A percentile compares a stretch with the other conserved stretches of the same genome.
These are phyloP conservation scores for Etia nguti DNA, from an alignment of 2,113 vertebrate species.

Conservation along the genomic window DNA sequence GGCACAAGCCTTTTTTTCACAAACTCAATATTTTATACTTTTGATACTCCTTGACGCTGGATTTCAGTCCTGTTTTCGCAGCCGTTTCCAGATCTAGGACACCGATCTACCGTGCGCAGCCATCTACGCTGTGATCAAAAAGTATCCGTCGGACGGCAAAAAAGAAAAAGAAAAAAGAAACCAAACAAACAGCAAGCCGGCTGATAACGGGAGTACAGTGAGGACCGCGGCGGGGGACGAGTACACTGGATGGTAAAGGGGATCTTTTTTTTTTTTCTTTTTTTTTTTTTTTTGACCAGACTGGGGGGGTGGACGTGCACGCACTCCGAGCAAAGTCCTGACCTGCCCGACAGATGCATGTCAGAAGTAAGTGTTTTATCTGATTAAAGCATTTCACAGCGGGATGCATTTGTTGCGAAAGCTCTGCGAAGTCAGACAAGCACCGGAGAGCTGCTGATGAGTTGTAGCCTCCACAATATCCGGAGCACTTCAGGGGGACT, in stretches of 20 bases:
- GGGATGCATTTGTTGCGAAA: not conserved
- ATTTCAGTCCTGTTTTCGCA: conserved; percentile 41
- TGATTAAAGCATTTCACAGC: conserved; percentile 8
- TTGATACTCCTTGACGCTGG: conserved; percentile 62
- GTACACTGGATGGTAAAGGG: conserved; percentile 31
- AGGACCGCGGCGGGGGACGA: conserved; percentile 15
- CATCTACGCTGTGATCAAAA: conserved; percentile 40
- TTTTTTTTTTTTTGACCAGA: not conserved
- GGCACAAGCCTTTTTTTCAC: conserved; percentile 53
- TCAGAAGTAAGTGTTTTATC: conserved; percentile 60
- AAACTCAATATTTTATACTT: conserved; percentile 74
- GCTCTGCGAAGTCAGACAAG: conserved; percentile 6
- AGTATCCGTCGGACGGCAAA: conserved; percentile 46
- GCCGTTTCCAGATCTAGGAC: conserved; percentile 64
- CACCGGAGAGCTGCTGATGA: not conserved
- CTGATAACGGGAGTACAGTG: conserved; percentile 48
- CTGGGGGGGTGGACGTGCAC: not conserved
- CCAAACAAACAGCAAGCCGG: conserved; percentile 34
- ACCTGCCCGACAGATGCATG: conserved; percentile 25
- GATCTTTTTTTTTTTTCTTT: not conserved
- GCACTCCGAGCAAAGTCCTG: conserved; percentile 27
- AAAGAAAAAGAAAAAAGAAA: not conserved
- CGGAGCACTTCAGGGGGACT: not conserved
- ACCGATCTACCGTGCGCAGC: conserved; percentile 45
- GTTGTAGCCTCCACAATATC: not conserved